Base-by-base conservation (phyloP, 30 jellyfish, hydroid and myxozoan genomes). In the Catostylus mosaicus region DNA sequence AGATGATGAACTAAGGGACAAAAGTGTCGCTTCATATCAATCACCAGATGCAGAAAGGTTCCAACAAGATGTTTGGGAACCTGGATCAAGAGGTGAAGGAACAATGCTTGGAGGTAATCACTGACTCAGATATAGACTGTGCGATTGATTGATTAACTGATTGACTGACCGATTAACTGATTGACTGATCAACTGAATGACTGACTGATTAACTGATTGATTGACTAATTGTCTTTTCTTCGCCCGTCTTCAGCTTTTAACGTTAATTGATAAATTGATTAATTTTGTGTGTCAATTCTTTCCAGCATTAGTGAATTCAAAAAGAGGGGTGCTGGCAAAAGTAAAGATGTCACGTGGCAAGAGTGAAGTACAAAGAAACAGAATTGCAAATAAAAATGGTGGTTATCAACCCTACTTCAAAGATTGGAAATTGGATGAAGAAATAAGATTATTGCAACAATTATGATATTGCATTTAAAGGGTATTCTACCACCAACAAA, bases 11-110 rank as follows among this genome's bases (percentile, higher is more conserved):
- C 43, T 84, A 10, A 50, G 29, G 20, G 83, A 82, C 46, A 82
- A 69, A 40, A 26, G 66, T 3, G 22, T 30, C 47, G 57, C 75
- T 36, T 34, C 79, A 35, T 82, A 82, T 74, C 92, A 70, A 47
- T 82, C 92, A 8, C 92, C 92, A 27, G 97, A 83, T 56, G 78
- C 87, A 22, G 93, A 84, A 37, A 67, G 75, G 37, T 78, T 85
- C 46, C 81, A 86, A 56, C 97, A 90, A 46, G 97, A 90, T 62
- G 97, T 90, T 2, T 90, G 96, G 94, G 97, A 90, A 72, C 97
- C 97, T 26, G 97, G 97, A 32, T 78, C 89, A 43, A 72, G 89
- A 70, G 96, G 97, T 29, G 96, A 86, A 64, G 80, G 82, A 68
- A 60, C 89, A n/a, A 67, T 86, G 81, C 63, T 72, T 34, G 96